Evolutionary conservation across 2,888 invertebrate genomes (phyloP).

Genomic region (Synergus itoensis): DNA sequence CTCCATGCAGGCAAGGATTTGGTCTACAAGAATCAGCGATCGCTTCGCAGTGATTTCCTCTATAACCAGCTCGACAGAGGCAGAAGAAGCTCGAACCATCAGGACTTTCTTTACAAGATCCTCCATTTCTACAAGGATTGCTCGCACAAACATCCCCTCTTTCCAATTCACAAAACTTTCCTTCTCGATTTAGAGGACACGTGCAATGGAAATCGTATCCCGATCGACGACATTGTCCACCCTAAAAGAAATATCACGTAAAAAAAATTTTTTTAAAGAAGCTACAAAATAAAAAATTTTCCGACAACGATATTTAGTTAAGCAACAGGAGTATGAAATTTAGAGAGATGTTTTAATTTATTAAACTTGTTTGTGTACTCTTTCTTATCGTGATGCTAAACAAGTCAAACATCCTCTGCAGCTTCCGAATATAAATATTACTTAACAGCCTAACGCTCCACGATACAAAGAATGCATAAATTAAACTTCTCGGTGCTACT

Average conservation of each 20-base stretch:
- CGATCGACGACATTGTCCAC: slow-evolving; percentile 90
- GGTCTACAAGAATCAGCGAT: slow-evolving; percentile 93
- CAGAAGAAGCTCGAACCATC: slow-evolving; percentile 95
- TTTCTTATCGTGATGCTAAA: not conserved
- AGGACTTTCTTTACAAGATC: slow-evolving; percentile 92
- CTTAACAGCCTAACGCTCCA: not conserved
- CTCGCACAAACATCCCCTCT: slow-evolving; percentile 91
- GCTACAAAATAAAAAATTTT: not conserved
- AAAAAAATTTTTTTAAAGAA: not conserved
- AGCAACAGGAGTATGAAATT: not conserved
- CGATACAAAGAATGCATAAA: not conserved
- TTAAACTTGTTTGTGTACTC: not conserved
- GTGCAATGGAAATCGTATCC: slow-evolving; percentile 91
- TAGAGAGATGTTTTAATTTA: not conserved
- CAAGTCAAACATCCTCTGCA: slow-evolving; percentile 7
- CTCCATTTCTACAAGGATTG: slow-evolving; percentile 94
- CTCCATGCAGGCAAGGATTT: slow-evolving; percentile 95
- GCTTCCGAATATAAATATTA: not conserved
- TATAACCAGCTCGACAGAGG: slow-evolving; percentile 93
- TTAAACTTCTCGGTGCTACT: not conserved
- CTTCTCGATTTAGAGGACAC: slow-evolving; percentile 89
- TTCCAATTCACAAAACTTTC: slow-evolving; percentile 91
- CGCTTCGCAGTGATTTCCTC: slow-evolving; percentile 94
- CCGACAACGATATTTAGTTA: not conserved
- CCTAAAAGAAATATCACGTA: slow-evolving; percentile 75